Base-by-base conservation (phyloP, 2,797 vertebrate genomes). In the Poeciliopsis presidionis region DNA sequence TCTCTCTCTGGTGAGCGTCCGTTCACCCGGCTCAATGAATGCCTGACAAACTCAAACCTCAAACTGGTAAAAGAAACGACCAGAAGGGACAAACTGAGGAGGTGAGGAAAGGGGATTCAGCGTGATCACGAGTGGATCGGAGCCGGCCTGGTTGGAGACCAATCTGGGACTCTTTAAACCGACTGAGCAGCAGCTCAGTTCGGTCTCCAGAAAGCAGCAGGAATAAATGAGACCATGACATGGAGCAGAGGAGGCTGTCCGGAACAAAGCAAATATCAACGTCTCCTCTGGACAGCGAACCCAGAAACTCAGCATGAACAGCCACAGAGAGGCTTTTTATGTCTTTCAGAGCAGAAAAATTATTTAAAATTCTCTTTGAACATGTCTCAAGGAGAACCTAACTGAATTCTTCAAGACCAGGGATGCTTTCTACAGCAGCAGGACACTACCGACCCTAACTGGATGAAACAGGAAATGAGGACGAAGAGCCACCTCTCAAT, bases 1-100 rank as follows among this genome's bases (percentile, higher is more conserved):
- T 92, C 90, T 91, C 91, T 94, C 91, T 91, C 89, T 85, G 81
- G 87, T 91, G 93, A 94, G 90, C 90, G 87, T 92, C 70, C 90
- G 92, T 94, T 93, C 92, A 81, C 86, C 90, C 91, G 70, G 82
- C 85, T 92, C 86, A 91, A 94, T 93, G 92, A 92, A 94, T 88
- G 92, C 88, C 90, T 90, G 91, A 93, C 85, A 87, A 94, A 94
- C 89, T 92, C 82, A 94, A 93, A 94, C 86, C 86, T 90, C 76
- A 90, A 30, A 86, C 89, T 84, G 87, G 80, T 86, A 90, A 91
- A 92, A 86, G 84, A 90, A 88, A 92, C 90, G 88, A 91, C 75
- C 78, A 81, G 90, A 94, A 88, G 87, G 80, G 91, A 93, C 82
- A 80, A 88, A 89, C 45, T 79, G 59, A 86, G 91, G 49, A 87